These are phyloP conservation scores for Esox niger DNA, from an alignment of 2,113 vertebrate species.

Conservation along the genomic window DNA sequence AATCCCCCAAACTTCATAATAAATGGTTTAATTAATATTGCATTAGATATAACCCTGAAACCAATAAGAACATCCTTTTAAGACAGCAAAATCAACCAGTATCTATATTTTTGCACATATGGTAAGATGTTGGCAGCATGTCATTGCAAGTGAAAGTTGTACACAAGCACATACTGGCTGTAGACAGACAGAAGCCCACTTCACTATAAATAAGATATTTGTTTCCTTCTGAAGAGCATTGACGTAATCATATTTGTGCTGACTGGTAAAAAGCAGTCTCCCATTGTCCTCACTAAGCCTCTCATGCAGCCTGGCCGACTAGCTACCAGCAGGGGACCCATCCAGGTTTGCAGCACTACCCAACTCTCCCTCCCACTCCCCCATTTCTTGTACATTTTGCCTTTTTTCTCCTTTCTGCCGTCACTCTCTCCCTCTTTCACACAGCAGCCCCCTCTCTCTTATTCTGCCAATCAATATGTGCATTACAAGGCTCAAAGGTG, in stretches of 20 bases:
- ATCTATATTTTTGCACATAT: too few relatives aligned
- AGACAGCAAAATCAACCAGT: too few relatives aligned
- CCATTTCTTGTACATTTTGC: conserved; percentile 15
- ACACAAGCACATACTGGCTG: not conserved
- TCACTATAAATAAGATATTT: conserved; percentile 30
- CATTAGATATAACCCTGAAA: too few relatives aligned
- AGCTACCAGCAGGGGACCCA: not conserved
- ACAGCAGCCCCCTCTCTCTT: conserved; percentile 13
- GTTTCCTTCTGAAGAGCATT: conserved; percentile 39
- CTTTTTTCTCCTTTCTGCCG: conserved; percentile 6
- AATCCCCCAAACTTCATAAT: too few relatives aligned
- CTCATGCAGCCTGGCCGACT: conserved; percentile 5
- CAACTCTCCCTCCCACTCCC: conserved; percentile 11
- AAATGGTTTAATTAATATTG: too few relatives aligned
- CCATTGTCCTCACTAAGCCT: conserved; percentile 4
- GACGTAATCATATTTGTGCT: conserved; percentile 39
- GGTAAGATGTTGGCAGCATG: too few relatives aligned
- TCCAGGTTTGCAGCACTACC: not conserved
- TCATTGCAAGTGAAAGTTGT: not conserved
- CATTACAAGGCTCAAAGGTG: conserved; percentile 32
- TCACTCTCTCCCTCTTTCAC: conserved; percentile 9
- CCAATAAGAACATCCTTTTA: too few relatives aligned
- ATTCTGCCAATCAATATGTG: conserved; percentile 32
- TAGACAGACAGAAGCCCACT: not conserved
- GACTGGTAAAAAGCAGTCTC: conserved; percentile 24